Conservation (phyloP, 2,113 vertebrate genomes). For the Dromaius novaehollandiae region DNA sequence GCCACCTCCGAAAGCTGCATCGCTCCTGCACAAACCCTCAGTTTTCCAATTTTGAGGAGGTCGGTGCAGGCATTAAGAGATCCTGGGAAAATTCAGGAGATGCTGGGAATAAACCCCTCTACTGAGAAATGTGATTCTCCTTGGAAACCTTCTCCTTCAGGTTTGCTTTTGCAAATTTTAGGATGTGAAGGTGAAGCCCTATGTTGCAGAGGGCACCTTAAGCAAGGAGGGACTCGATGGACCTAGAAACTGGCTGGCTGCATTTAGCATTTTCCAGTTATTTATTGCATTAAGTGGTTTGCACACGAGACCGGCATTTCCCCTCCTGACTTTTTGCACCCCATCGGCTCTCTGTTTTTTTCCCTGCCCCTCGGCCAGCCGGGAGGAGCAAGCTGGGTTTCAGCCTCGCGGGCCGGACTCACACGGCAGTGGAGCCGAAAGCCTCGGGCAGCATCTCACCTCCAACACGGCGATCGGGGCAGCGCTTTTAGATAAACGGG, state of each 20-base stretch:
- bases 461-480: not conserved
- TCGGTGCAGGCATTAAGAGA: rapidly evolving
- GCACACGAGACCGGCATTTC: not conserved
- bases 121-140: not conserved
- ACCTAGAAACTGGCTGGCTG: not conserved
- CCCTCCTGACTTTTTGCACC: not conserved
- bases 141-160: not conserved
- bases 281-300: too few species aligned
- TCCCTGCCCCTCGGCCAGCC: not conserved
- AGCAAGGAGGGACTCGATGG: not conserved
- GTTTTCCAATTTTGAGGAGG: not conserved
- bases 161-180: not conserved
- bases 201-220: rapidly evolving
- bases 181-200: not conserved
- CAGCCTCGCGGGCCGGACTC: too few species aligned
- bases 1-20: not conserved
- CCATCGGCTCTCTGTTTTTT: not conserved
- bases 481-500: not conserved
- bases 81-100: not conserved
- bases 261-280: not conserved
- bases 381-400: too few species aligned
- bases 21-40: not conserved
- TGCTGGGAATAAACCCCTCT: not conserved
- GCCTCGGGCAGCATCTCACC: too few species aligned
- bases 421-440: too few species aligned